A percentile compares a stretch with the other conserved stretches of the same genome.
These are phyloP conservation scores for Hemithea aestivaria DNA, from an alignment of 2,888 invertebrate species.

Conservation along the genomic window DNA sequence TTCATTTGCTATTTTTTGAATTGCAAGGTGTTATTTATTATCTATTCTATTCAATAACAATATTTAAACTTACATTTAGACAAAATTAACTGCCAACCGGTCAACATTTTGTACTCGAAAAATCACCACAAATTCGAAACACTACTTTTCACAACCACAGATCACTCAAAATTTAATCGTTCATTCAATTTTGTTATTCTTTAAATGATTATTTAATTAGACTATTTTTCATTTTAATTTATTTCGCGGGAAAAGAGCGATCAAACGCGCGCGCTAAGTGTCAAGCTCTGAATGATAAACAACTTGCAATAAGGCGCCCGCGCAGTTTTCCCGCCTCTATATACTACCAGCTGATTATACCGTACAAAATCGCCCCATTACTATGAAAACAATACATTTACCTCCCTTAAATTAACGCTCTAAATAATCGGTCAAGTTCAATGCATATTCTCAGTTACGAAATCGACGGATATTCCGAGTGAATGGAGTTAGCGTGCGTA, in stretches of 20 bases:
- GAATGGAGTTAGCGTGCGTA: slow-evolving; percentile 12
- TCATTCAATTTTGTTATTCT: not conserved
- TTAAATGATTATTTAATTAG: not conserved
- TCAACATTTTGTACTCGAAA: slow-evolving; percentile 53
- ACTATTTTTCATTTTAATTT: not conserved
- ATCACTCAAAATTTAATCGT: slow-evolving; percentile 1
- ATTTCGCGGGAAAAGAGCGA: slow-evolving; percentile 17
- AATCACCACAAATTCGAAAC: slow-evolving; percentile 25
- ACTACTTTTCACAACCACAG: slow-evolving; percentile 20
- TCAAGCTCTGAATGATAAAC: slow-evolving; percentile 35
- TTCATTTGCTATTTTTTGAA: too few relatives aligned
- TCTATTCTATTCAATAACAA: too few relatives aligned
- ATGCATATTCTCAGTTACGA: slow-evolving; percentile 21
- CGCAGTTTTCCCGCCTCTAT: slow-evolving; percentile 54
- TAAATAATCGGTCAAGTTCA: slow-evolving; percentile 41
- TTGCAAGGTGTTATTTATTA: too few relatives aligned
- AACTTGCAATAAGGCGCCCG: slow-evolving; percentile 58
- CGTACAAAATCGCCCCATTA: slow-evolving; percentile 25
- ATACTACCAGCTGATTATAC: slow-evolving; percentile 38
- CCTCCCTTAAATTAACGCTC: not conserved
- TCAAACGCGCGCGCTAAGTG: slow-evolving; percentile 19
- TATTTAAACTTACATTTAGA: slow-evolving; percentile 61
- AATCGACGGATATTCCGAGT: slow-evolving; percentile 15
- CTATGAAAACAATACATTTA: slow-evolving; percentile 17
- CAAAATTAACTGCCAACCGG: slow-evolving; percentile 65